phyloP scores from a whole-genome alignment of 1,140 invertebrate genomes.

The Brachystomella parvula region DNA sequence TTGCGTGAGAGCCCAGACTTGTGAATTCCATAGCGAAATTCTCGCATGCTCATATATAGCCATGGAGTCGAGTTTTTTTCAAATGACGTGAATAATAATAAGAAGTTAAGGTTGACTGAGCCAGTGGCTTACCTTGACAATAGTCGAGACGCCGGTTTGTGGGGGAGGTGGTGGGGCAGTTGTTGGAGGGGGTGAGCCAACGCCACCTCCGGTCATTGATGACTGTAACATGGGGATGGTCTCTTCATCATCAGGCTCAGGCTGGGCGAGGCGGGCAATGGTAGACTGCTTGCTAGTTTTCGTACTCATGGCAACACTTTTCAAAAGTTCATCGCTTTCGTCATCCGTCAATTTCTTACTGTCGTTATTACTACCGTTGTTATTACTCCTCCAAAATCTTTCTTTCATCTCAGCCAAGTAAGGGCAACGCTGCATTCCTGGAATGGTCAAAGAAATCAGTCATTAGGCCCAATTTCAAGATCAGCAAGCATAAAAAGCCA shows the following conservation, averaged over 20 bases:
- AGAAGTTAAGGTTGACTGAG: too few species aligned
- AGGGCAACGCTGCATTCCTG: conserved; percentile 39
- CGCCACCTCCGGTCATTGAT: conserved; percentile 15
- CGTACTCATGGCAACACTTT: conserved; percentile 38
- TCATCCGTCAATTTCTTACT: conserved; percentile 37
- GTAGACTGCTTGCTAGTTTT: conserved; percentile 38
- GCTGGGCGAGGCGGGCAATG: conserved; percentile 37
- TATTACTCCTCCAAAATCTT: conserved; percentile 38
- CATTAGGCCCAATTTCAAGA: neutral
- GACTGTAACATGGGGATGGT: conserved; percentile 34
- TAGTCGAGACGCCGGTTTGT: conserved; percentile 27
- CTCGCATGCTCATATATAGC: too few species aligned
- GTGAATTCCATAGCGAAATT: too few species aligned
- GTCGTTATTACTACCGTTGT: conserved; percentile 36
- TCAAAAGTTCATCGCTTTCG: conserved; percentile 38
- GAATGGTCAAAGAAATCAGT: neutral
- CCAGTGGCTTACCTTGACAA: conserved; percentile 37
- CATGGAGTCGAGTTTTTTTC: neutral
- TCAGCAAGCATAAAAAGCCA: too few species aligned
- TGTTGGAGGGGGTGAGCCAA: neutral
- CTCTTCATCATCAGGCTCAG: conserved; percentile 38
- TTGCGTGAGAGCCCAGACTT: too few species aligned
- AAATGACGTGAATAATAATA: neutral
- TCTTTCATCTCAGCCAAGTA: conserved; percentile 39
- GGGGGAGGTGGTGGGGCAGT: conserved; percentile 10